Evolutionary conservation across 2,888 invertebrate species (phyloP), one percentile per base, ranked within the genome.

Genomic region (Cheiracanthium punctorium): DNA sequence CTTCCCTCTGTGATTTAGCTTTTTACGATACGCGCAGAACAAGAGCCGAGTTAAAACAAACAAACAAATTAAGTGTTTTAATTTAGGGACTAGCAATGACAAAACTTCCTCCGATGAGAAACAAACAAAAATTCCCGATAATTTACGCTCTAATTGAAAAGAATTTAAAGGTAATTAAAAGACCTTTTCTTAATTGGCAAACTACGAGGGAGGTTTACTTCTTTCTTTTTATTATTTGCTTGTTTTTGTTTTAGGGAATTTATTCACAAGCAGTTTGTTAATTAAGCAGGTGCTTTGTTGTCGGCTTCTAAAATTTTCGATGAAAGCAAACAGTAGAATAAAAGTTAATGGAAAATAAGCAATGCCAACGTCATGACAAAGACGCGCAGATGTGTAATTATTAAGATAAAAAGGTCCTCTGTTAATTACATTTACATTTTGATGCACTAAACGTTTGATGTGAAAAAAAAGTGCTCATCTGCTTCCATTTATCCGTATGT

Each of bases 111-210:
- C n/a, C 67, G n/a, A n/a, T 24, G 7, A 7, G n/a, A 32, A 41
- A 71, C 71, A 82, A 82, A 75, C 37, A 70, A 71, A 64, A 82
- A 58, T 71, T 75, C 74, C n/a, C 75, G 75, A 82, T 82, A 76
- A 82, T 64, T 82, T 65, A 41, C 43, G 12, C 20, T 17, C 74
- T 85, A 80, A 85, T 75, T 85, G 80, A 75, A 80, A 85, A 80
- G 75, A 80, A 75, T 85, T 85, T 80, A 75, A 70, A 75, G 80
- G 80, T 85, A 85, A 85, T 85, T 85, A 85, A 85, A 85, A 80
- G 48, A 29, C 58, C 52, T 28, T 24, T 52, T 80, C 74, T 85
- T 85, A 85, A 85, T 85, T 85, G 85, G 79, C 69, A 75, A 41
- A 75, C 52, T 29, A 74, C 52, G 73, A n/a, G 48, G 43, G 10